A percentile compares a stretch with the other conserved stretches of the same genome.
phyloP scores from a whole-genome alignment of 92 coral and sea anemone genomes.

The Palythoa heliodiscus region DNA sequence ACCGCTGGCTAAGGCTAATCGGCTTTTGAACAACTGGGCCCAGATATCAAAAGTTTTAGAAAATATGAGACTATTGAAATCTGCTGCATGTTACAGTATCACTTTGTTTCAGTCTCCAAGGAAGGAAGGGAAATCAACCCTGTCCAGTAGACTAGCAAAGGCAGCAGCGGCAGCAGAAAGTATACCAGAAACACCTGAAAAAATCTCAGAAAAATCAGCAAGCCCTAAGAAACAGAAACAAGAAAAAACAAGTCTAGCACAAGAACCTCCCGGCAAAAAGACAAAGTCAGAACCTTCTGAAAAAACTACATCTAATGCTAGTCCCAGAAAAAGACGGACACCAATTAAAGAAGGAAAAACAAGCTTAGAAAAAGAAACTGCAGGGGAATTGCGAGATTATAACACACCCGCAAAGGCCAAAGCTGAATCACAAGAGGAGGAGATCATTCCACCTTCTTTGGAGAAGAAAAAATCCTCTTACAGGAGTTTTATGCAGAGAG shows the following conservation, averaged over 20 bases:
- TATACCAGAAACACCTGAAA: constrained; percentile 63
- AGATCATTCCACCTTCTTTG: constrained; percentile 74
- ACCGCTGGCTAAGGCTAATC: too few relatives aligned
- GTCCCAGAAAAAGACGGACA: constrained; percentile 47
- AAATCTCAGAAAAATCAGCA: constrained; percentile 45
- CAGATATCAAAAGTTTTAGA: too few relatives aligned
- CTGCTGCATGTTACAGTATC: too few relatives aligned
- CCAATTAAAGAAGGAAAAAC: constrained; percentile 42
- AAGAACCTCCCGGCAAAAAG: constrained; percentile 5
- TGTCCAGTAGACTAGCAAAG: constrained; percentile 57
- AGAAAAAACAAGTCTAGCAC: constrained; percentile 5
- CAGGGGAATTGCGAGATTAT: constrained; percentile 14
- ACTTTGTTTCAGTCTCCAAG: constrained; percentile 26
- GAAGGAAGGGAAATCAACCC: constrained; percentile 54
- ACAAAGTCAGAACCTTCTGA: constrained; percentile 55
- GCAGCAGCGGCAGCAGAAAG: constrained; percentile 44
- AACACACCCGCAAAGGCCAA: constrained; percentile 51
- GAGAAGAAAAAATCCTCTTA: constrained; percentile 84
- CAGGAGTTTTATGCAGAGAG: constrained; percentile 84
- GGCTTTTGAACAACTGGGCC: too few relatives aligned
- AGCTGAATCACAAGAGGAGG: constrained; percentile 46
- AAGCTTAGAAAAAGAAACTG: constrained; percentile 36
- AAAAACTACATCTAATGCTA: constrained; percentile 9
- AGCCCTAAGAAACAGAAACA: constrained; percentile 54
- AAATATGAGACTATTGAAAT: too few relatives aligned